Evolutionary conservation across 2,888 invertebrate species (phyloP).

Genomic region (Endotricha flammealis): DNA sequence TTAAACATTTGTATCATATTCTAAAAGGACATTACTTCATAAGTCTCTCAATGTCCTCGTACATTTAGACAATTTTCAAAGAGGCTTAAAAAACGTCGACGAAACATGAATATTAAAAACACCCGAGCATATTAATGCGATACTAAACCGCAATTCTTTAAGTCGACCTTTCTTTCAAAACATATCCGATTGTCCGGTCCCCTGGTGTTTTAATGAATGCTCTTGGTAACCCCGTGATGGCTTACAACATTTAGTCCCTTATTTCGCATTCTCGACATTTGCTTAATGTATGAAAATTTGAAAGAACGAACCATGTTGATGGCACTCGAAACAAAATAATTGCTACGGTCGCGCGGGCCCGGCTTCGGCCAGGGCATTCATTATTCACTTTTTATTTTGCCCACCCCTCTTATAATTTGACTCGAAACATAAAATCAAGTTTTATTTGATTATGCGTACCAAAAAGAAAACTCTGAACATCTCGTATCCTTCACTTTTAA

Average conservation of each 20-base stretch:
- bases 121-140: conserved; percentile 2
- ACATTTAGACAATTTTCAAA: neutral
- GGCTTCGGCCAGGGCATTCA: conserved; percentile 73
- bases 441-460: conserved; percentile 73
- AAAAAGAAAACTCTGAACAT: conserved; percentile 59
- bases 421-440: conserved; percentile 77
- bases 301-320: conserved; percentile 77
- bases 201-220: conserved; percentile 54
- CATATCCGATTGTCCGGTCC: conserved; percentile 50
- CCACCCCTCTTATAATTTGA: conserved; percentile 76
- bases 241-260: conserved; percentile 69
- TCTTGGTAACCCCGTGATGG: conserved; percentile 48
- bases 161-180: conserved; percentile 27
- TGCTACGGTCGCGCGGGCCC: conserved; percentile 73
- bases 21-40: too few relatives aligned
- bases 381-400: conserved; percentile 77
- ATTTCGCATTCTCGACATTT: conserved; percentile 76
- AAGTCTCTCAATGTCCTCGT: too few relatives aligned
- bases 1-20: too few relatives aligned
- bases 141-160: conserved; percentile 10
- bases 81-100: conserved; percentile 5
- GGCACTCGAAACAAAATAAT: conserved; percentile 77
- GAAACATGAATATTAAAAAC: conserved; percentile 7
- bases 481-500: conserved; percentile 63
- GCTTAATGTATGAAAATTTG: conserved; percentile 76